phyloP scores from a whole-genome alignment of 2,113 vertebrate species.

The Rhynchomys soricoides region DNA sequence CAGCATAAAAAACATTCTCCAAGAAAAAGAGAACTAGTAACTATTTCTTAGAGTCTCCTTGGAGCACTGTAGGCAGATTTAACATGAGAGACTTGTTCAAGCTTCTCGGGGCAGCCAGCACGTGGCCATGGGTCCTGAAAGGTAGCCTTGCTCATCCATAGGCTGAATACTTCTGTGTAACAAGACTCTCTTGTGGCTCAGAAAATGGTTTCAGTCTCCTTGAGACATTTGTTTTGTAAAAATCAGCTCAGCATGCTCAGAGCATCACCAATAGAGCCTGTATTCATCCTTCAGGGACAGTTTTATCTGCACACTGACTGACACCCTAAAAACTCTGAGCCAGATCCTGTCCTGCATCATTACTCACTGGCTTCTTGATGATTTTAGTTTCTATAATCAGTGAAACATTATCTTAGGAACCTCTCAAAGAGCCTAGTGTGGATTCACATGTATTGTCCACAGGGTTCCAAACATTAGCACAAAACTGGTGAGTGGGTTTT shows the following conservation, averaged over 20 bases:
- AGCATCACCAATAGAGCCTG: not conserved
- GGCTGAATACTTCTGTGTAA: not conserved
- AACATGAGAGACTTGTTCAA: not conserved
- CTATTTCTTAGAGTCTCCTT: not conserved
- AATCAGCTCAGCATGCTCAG: not conserved
- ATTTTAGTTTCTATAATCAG: not conserved
- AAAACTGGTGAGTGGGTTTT: not conserved
- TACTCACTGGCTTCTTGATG: not conserved
- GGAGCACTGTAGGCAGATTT: not conserved
- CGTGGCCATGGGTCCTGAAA: not conserved
- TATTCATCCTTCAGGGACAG: not conserved
- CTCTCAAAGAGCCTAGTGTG: not conserved
- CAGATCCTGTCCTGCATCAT: not conserved
- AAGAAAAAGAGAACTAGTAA: conserved; percentile 42
- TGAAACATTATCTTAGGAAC: not conserved
- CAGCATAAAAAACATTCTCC: not conserved
- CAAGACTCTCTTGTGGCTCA: conserved; percentile 9
- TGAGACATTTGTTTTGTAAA: conserved; percentile 19
- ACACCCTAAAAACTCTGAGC: not conserved
- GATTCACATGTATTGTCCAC: not conserved
- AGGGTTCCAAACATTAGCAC: not conserved
- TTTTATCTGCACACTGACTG: not conserved
- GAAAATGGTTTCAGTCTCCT: conserved; percentile 9
- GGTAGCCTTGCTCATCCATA: not conserved
- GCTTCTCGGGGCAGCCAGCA: conserved; percentile 1